A percentile compares a stretch with the other conserved stretches of the same genome.
These are phyloP conservation scores for Nannoperca australis DNA, from an alignment of 2,797 vertebrate genomes.

Conservation along the genomic window DNA sequence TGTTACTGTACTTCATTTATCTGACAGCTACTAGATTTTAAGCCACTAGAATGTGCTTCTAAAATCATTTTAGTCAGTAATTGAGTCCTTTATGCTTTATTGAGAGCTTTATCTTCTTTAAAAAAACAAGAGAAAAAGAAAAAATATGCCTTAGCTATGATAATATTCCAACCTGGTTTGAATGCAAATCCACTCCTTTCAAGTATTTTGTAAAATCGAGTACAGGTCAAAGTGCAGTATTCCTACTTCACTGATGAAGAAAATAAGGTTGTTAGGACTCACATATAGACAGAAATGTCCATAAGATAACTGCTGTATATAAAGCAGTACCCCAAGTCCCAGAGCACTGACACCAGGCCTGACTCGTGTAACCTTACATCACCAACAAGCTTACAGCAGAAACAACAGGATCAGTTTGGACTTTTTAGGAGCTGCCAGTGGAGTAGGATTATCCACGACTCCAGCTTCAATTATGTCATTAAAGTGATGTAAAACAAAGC, in stretches of 20 bases:
- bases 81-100: background rate
- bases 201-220: too few species aligned
- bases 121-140: too few species aligned
- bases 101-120: background rate
- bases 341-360: background rate
- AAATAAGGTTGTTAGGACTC: background rate
- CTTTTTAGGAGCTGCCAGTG: background rate
- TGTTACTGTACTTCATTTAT: background rate
- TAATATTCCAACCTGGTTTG: too few species aligned
- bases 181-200: too few species aligned
- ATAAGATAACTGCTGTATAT: background rate
- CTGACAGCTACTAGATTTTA: background rate
- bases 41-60: background rate
- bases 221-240: too few species aligned
- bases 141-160: too few species aligned
- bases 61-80: background rate
- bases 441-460: conserved; percentile 25
- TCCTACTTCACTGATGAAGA: background rate
- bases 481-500: conserved; percentile 48
- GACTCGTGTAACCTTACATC: conserved; percentile 24
- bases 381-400: background rate
- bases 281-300: too few species aligned
- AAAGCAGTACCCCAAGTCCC: background rate
- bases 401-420: conserved; percentile 23
- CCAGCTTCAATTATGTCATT: conserved; percentile 38